Evolutionary conservation across 2,113 vertebrate species (phyloP), one percentile per base, ranked within the genome.

Genomic region (Peucedramus taeniatus): DNA sequence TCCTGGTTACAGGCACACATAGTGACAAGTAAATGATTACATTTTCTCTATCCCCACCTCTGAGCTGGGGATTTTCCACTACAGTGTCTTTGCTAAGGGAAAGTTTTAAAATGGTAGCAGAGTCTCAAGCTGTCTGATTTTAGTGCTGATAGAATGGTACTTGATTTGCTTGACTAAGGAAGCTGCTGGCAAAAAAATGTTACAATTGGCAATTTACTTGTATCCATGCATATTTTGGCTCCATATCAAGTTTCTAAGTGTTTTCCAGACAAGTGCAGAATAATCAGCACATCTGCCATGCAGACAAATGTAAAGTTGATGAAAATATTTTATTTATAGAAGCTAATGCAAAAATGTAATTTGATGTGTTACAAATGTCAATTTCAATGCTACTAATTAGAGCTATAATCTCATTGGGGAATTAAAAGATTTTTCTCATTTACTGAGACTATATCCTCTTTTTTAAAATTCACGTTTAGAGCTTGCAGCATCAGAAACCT

Each of bases 41-140:
- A 94, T 94, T 95, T 95, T 81, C 70, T 94, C 80, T 64, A 28
- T 83, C 88, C 93, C 90, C 92, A 89, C 84, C 57, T 96, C 94
- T 57, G 40, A 77, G 92, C 97, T 98, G 98, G 98, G 97, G 94
- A 98, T 98, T 98, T 98, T 98, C 98, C 98, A 98, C 97, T 98
- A 68, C 91, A 68, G 74, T 86, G 57, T 97, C 94, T 95, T 74
- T 96, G 94, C 97, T 97, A 75, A 97, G 76, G 97, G 97, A 96
- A 98, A 98, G 83, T 95, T 98, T 98, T 97, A 95, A 88, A 97
- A 97, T 94, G 95, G 94, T 66, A 97, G 94, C 88, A 95, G 97
- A 96, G 91, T 92, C 92, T 96, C 60, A 81, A 95, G 94, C 45
- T 85, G 80, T 93, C 96, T 95, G 93, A 95, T 98, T 88, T 89